phyloP scores from a whole-genome alignment of 2,113 vertebrate species.

The Pseudopipra pipra region DNA sequence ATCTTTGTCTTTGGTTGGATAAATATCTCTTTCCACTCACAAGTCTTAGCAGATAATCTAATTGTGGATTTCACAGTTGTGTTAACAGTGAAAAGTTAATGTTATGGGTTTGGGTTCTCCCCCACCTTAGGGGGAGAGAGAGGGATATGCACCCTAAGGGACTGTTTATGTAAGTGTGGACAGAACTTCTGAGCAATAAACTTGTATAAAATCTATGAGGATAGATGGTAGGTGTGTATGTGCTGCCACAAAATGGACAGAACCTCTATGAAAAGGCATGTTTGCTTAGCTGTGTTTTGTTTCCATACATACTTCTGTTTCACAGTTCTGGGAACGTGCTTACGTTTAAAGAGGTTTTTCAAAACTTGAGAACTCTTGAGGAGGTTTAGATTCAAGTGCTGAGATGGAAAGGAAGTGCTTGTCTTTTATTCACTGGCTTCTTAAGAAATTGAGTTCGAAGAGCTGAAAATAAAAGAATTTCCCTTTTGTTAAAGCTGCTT shows the following conservation, averaged over 20 bases:
- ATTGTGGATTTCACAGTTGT: not conserved
- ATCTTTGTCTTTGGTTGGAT: not conserved
- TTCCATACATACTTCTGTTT: not conserved
- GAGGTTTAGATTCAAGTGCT: not conserved
- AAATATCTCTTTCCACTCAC: not conserved
- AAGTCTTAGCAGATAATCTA: not conserved
- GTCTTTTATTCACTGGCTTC: not conserved
- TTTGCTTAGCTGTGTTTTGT: not conserved
- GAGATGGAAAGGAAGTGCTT: not conserved
- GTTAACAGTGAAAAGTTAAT: not conserved
- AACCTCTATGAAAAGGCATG: not conserved
- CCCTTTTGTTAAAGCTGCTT: not conserved
- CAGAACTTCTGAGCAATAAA: not conserved
- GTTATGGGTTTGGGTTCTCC: not conserved
- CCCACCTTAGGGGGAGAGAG: rapidly evolving
- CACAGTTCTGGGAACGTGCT: not conserved
- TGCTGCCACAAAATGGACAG: not conserved
- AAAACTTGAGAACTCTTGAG: not conserved
- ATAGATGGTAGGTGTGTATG: too few species aligned
- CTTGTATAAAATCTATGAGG: not conserved
- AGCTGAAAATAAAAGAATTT: not conserved
- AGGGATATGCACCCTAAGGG: not conserved
- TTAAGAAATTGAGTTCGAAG: not conserved
- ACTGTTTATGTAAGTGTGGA: rapidly evolving
- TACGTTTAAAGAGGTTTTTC: not conserved